These are phyloP conservation scores for Xestia sexstrigata DNA, from an alignment of 2,888 invertebrate species.

Conservation along the genomic window DNA sequence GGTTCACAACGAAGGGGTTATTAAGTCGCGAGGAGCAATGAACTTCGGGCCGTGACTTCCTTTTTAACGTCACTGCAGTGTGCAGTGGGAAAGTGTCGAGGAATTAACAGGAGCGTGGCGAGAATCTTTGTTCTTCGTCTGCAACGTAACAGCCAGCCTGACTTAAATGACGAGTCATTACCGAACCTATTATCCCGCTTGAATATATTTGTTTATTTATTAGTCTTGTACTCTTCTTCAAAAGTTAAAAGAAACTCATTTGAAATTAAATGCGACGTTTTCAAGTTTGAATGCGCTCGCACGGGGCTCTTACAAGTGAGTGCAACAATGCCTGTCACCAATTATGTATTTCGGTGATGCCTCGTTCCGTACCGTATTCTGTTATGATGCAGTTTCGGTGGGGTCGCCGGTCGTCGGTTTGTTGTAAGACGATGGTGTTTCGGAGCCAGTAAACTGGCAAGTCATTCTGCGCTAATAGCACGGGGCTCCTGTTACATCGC, in stretches of 20 bases:
- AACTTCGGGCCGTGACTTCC: slow-evolving; percentile 88
- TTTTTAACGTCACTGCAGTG: slow-evolving; percentile 80
- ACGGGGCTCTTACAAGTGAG: slow-evolving; percentile 25
- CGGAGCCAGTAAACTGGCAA: slow-evolving; percentile 78
- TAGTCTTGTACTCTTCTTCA: slow-evolving; percentile 63
- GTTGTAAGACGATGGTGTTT: slow-evolving; percentile 64
- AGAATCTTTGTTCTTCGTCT: slow-evolving; percentile 83
- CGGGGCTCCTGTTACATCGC: slow-evolving; percentile 78
- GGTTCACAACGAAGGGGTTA: slow-evolving; percentile 67
- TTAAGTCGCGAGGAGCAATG: slow-evolving; percentile 76
- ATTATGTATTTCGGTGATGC: slow-evolving; percentile 57
- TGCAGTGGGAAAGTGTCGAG: slow-evolving; percentile 84
- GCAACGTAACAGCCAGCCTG: slow-evolving; percentile 75
- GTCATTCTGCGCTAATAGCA: slow-evolving; percentile 84
- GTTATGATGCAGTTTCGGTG: slow-evolving; percentile 74
- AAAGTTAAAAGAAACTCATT: slow-evolving; percentile 52
- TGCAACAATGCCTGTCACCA: slow-evolving; percentile 46
- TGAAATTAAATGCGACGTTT: slow-evolving; percentile 58
- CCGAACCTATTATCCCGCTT: slow-evolving; percentile 73
- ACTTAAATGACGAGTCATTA: slow-evolving; percentile 77
- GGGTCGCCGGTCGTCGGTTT: slow-evolving; percentile 57
- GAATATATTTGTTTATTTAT: slow-evolving; percentile 82
- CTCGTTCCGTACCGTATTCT: slow-evolving; percentile 50
- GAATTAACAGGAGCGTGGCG: slow-evolving; percentile 86
- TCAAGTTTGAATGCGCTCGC: slow-evolving; percentile 28